Evolutionary conservation across 2,888 invertebrate genomes (phyloP).

Genomic region (Brachypalpus laphriformis): DNA sequence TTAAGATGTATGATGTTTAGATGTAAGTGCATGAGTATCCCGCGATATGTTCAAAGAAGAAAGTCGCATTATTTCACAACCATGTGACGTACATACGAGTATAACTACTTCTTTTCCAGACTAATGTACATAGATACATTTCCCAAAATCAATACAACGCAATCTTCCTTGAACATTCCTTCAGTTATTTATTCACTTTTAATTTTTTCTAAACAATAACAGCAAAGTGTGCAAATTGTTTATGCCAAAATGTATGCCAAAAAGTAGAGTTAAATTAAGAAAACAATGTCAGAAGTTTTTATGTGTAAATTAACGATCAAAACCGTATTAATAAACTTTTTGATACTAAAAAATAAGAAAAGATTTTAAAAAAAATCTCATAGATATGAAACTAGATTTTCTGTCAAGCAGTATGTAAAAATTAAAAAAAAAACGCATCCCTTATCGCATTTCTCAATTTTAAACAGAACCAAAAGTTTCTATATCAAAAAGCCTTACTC

Average conservation of each 20-base stretch:
- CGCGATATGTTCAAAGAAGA: constrained; percentile 3
- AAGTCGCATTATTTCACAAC: background rate
- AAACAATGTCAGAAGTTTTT: constrained; percentile 16
- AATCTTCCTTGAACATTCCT: constrained; percentile 10
- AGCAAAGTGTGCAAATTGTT: constrained; percentile 22
- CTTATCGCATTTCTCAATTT: constrained; percentile 34
- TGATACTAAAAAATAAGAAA: constrained; percentile 55
- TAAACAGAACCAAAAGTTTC: constrained; percentile 73
- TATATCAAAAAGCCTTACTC: constrained; percentile 71
- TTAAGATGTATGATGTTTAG: constrained; percentile 34
- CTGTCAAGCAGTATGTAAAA: constrained; percentile 5
- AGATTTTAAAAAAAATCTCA: constrained; percentile 9
- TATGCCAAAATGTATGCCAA: constrained; percentile 53
- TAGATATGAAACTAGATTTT: background rate
- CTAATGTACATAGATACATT: constrained; percentile 33
- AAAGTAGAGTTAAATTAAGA: constrained; percentile 17
- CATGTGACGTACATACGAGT: background rate
- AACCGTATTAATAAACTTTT: constrained; percentile 45
- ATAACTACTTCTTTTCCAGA: background rate
- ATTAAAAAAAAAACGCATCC: constrained; percentile 1
- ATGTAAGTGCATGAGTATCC: constrained; percentile 19
- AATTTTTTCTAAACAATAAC: constrained; percentile 13
- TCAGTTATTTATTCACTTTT: background rate
- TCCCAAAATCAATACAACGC: background rate
- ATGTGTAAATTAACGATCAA: constrained; percentile 8